phyloP scores from a whole-genome alignment of 1,140 invertebrate species.

The Platyscapa corneri region DNA sequence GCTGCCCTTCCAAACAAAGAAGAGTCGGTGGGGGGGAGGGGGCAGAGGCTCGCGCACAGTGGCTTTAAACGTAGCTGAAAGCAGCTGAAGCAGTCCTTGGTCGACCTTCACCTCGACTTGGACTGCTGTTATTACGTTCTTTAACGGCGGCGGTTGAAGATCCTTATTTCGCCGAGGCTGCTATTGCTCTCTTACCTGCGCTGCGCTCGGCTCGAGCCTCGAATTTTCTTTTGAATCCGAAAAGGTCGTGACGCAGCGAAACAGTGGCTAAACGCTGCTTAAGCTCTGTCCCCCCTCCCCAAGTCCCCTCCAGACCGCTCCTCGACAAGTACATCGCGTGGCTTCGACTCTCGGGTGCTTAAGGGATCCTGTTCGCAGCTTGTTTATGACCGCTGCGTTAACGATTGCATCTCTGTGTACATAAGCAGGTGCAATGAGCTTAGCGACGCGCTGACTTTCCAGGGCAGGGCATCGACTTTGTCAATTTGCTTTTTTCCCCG shows the following conservation, averaged over 20 bases:
- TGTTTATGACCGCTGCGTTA: not conserved
- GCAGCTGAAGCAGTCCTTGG: not conserved
- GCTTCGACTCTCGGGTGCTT: no score
- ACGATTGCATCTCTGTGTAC: not conserved
- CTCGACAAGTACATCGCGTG: no score
- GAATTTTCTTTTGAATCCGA: not conserved
- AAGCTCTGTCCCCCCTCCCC: no score
- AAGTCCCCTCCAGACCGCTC: no score
- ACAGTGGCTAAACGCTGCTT: not conserved
- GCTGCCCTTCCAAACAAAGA: not conserved
- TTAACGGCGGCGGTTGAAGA: no score
- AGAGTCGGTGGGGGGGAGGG: not conserved
- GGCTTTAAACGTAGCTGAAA: not conserved
- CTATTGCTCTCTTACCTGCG: not conserved
- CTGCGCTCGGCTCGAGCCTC: not conserved
- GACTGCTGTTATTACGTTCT: not conserved
- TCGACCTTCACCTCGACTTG: not conserved
- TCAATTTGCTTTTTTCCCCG: no score
- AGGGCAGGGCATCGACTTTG: no score
- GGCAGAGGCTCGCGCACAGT: not conserved
- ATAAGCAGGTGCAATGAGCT: not conserved
- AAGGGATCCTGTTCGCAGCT: not conserved
- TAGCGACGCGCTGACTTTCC: not conserved
- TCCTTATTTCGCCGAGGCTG: no score
- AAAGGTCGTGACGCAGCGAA: no score